Base-by-base conservation (phyloP, 1,140 invertebrate species). In the Zaprionus ghesquierei region DNA sequence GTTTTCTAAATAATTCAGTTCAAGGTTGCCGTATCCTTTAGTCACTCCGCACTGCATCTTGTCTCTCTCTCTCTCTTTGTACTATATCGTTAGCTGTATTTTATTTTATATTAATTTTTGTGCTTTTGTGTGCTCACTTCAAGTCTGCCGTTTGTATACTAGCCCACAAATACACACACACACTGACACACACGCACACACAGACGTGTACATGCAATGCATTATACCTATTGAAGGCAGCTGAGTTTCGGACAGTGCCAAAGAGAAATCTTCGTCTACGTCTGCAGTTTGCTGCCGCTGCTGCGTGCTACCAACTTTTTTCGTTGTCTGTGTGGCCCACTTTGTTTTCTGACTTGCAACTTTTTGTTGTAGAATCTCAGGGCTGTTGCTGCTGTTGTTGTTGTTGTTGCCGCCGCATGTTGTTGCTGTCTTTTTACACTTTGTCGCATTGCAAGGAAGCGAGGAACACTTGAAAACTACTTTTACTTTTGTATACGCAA, bases 401-500 rank as follows among this genome's bases (percentile, higher is more conserved):
- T 55, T 38, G 10, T 73, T 27, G 50, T 64, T 66, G 51, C 33
- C 49, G 31, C 64, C 61, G 51, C 51, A 65, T 49, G 38, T 46
- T 51, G 15, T 61, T 68, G 51, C 20, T 82, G 80, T 75, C 55
- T 79, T 84, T 79, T 84, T 85, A 66, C 77, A 79, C 69, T 84
- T 81, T 86, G 81, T 85, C 77, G 81, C 81, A 85, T 85, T 80
- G 81, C 71, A 70, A 77, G 77, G 75, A 81, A 81, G 82, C 71
- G 81, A 78, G 75, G 66, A 62, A 29, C 81, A 86, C 81, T 85
- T 75, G 78, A 87, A 61, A 75, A 86, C 78, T 81, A 86, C 81
- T 86, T 86, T 86, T 86, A 87, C 81, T 87, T 86, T 87, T 86
- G 82, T 87, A 59, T 81, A 81, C 62, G 77, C 82, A 86, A 87